Conservation (phyloP, 2,113 vertebrate species). For the Nymphicus hollandicus region DNA sequence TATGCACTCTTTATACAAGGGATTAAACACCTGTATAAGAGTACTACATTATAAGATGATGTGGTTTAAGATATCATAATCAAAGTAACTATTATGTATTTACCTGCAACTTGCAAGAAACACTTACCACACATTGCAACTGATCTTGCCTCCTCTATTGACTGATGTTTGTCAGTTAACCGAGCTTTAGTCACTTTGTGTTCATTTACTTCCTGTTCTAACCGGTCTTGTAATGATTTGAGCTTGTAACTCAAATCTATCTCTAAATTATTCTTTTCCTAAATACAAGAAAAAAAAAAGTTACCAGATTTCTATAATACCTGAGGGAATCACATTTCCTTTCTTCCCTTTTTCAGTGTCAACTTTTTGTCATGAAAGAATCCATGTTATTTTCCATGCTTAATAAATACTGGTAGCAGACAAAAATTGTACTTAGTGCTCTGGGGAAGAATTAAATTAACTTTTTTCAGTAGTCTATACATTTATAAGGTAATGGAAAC, state of each 20-base stretch:
- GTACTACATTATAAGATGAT: neutral
- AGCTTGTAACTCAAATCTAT: constrained; percentile 98
- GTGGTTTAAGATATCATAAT: neutral
- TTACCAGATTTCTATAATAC: neutral
- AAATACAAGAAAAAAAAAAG: constrained; percentile 1
- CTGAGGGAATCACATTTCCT: neutral
- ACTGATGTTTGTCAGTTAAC: constrained; percentile 95
- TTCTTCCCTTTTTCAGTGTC: neutral
- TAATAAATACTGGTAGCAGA: neutral
- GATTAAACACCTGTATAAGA: neutral
- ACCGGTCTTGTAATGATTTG: constrained; percentile 90
- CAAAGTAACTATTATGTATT: neutral
- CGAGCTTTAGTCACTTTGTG: constrained; percentile 92
- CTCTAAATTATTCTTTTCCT: constrained; percentile 98
- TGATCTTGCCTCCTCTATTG: constrained; percentile 95
- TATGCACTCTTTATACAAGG: neutral
- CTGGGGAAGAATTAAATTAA: neutral
- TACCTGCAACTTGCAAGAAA: neutral
- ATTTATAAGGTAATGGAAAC: neutral
- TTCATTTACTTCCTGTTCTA: constrained; percentile 94
- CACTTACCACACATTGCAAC: constrained; percentile 92
- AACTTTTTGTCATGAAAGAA: neutral
- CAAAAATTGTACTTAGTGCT: neutral
- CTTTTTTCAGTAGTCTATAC: neutral
- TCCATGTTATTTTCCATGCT: neutral